A percentile compares a stretch with the other conserved stretches of the same genome.
phyloP scores from a whole-genome alignment of 2,888 invertebrate genomes.

The Parthenolecanium corni region DNA sequence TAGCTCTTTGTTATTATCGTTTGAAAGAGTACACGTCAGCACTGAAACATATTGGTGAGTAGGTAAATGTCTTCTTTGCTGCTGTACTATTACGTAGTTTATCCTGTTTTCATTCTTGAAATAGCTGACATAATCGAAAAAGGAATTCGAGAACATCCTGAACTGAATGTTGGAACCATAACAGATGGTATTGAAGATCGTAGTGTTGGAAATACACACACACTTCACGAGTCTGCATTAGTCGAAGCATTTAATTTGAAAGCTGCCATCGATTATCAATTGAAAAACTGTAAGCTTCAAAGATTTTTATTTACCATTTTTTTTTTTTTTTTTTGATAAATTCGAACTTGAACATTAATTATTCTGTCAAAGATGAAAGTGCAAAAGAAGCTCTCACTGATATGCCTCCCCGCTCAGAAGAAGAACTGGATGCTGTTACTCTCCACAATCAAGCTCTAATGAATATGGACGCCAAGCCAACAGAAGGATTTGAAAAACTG shows the following conservation, averaged over 20 bases:
- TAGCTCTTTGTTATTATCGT: conserved; percentile 87
- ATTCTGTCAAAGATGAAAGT: conserved; percentile 52
- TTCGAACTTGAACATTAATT: neutral
- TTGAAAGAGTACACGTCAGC: conserved; percentile 88
- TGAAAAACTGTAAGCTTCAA: conserved; percentile 57
- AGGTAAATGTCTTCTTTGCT: neutral
- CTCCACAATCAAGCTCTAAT: conserved; percentile 91
- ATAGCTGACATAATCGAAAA: conserved; percentile 81
- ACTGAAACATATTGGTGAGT: conserved; percentile 73
- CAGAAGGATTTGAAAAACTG: conserved; percentile 87
- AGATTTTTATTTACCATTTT: neutral
- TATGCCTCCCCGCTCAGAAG: conserved; percentile 87
- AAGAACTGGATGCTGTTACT: conserved; percentile 94
- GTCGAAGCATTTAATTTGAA: conserved; percentile 97
- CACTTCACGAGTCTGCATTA: conserved; percentile 87
- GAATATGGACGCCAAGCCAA: conserved; percentile 76
- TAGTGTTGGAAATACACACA: conserved; percentile 90
- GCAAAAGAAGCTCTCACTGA: conserved; percentile 77
- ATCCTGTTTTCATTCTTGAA: conserved; percentile 31
- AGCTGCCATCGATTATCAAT: conserved; percentile 94
- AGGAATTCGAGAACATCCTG: conserved; percentile 93
- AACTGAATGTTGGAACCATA: conserved; percentile 92
- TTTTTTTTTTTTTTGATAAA: neutral
- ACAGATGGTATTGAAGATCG: conserved; percentile 85
- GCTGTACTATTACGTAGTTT: neutral